phyloP scores from a whole-genome alignment of 1,140 invertebrate species.

The Leptinotarsa lineolata region DNA sequence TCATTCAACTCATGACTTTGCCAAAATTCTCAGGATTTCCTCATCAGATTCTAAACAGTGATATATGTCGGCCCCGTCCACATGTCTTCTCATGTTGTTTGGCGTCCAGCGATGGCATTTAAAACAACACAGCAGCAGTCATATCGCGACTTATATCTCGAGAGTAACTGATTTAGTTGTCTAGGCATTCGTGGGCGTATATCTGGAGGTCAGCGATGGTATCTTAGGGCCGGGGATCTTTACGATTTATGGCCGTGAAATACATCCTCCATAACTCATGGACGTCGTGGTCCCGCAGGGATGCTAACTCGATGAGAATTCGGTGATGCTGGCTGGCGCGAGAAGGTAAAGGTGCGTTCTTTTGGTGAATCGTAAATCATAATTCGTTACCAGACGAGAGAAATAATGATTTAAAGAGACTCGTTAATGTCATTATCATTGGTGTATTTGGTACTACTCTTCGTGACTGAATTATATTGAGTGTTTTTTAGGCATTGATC shows the following conservation, averaged over 20 bases:
- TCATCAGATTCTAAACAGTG: conserved; percentile 4
- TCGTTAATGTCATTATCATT: neutral
- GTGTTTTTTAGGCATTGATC: no score
- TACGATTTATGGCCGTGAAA: conserved; percentile 51
- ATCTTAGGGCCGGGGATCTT: conserved; percentile 45
- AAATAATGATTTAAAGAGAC: neutral
- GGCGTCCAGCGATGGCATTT: conserved; percentile 44
- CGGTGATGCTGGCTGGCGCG: neutral
- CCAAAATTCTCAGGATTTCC: neutral
- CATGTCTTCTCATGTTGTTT: conserved; percentile 29
- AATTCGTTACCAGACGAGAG: neutral
- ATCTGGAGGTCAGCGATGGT: conserved; percentile 40
- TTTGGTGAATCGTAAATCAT: conserved; percentile 1
- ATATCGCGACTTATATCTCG: conserved; percentile 40
- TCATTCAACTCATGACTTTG: neutral
- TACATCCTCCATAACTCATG: conserved; percentile 52
- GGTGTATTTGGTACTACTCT: neutral
- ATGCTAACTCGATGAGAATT: conserved; percentile 31
- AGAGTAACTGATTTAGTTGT: conserved; percentile 52
- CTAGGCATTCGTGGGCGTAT: conserved; percentile 51
- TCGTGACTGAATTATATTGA: neutral
- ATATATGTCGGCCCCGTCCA: conserved; percentile 11
- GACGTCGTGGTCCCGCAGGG: conserved; percentile 44
- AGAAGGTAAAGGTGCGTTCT: conserved; percentile 5
- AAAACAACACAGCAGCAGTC: conserved; percentile 30